A percentile compares a stretch with the other conserved stretches of the same genome.
Conservation (phyloP, 2,113 vertebrate genomes). For the Phyllostomus hastatus region DNA sequence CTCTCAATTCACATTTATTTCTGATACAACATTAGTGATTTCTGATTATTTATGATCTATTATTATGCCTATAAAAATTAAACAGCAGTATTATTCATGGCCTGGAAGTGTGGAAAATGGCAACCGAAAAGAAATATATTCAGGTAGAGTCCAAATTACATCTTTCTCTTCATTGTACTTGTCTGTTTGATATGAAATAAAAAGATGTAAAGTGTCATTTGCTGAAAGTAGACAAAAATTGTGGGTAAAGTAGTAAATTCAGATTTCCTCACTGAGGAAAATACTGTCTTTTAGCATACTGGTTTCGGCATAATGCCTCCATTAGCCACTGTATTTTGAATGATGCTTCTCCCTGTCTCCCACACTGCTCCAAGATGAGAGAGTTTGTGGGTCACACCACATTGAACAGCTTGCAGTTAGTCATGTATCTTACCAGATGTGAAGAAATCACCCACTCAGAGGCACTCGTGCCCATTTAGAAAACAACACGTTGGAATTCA, state of each 20-base stretch:
- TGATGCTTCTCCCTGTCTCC: neutral
- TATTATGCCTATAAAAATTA: neutral
- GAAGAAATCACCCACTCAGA: constrained; percentile 2
- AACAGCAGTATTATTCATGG: neutral
- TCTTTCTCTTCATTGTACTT: neutral
- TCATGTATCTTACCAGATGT: constrained; percentile 53
- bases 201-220: neutral
- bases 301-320: neutral
- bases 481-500: neutral
- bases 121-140: neutral
- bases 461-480: neutral
- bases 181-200: neutral
- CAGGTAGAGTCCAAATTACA: neutral
- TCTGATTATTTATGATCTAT: neutral
- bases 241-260: neutral
- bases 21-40: neutral
- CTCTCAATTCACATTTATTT: neutral
- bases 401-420: constrained; percentile 43
- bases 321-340: constrained; percentile 1
- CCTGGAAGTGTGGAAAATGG: neutral
- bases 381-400: constrained; percentile 9
- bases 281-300: neutral
- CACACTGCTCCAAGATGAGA: neutral
- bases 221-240: neutral
- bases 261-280: neutral